phyloP scores from a whole-genome alignment of 2,888 invertebrate species.

The Lasiommata megera region DNA sequence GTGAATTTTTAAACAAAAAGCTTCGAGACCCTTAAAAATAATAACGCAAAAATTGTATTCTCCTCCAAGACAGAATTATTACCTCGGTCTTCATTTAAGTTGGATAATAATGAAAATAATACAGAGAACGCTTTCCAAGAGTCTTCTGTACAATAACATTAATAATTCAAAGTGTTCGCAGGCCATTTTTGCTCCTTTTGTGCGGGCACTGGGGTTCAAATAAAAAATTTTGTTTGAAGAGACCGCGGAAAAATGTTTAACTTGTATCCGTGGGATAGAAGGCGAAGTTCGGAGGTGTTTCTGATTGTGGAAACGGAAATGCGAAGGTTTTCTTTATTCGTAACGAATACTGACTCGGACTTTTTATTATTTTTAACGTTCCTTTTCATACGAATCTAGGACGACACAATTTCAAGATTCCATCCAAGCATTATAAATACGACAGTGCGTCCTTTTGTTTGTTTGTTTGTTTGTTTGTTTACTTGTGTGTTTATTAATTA shows the following conservation, averaged over 20 bases:
- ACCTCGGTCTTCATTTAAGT: conserved; percentile 38
- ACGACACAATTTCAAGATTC: too few species aligned
- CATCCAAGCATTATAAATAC: too few species aligned
- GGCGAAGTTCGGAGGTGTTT: conserved; percentile 19
- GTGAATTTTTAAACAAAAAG: conserved; percentile 23
- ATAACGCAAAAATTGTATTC: conserved; percentile 31
- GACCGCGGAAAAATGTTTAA: conserved; percentile 37
- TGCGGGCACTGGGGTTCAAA: conserved; percentile 36
- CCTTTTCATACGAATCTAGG: too few species aligned
- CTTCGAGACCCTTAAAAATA: conserved; percentile 29
- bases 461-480: too few species aligned
- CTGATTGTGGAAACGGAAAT: background rate
- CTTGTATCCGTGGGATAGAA: conserved; percentile 28
- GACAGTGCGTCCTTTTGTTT: too few species aligned
- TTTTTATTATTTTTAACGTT: too few species aligned
- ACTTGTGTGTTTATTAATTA: too few species aligned
- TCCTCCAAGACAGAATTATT: conserved; percentile 32
- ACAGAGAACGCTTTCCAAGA: conserved; percentile 38
- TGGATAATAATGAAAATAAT: conserved; percentile 42
- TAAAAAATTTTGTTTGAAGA: conserved; percentile 41
- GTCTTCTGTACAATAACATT: conserved; percentile 43
- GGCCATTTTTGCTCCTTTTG: conserved; percentile 41
- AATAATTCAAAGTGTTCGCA: conserved; percentile 45
- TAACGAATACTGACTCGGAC: background rate
- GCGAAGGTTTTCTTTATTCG: background rate